phyloP scores from a whole-genome alignment of 2,113 vertebrate species.

The Plectropomus leopardus region DNA sequence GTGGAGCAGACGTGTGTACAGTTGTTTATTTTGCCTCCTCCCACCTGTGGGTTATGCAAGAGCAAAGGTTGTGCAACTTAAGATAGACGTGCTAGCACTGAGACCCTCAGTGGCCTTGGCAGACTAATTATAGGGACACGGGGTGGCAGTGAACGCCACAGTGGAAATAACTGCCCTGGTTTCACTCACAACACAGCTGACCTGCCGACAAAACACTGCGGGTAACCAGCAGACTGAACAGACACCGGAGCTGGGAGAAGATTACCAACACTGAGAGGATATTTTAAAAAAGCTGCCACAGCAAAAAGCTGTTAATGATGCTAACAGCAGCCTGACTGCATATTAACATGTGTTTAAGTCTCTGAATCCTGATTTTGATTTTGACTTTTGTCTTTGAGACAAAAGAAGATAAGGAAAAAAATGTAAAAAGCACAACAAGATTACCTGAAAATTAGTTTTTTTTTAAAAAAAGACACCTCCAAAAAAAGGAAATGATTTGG shows the following conservation, averaged over 20 bases:
- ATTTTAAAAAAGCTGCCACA: background rate
- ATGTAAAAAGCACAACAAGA: no score
- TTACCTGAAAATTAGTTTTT: no score
- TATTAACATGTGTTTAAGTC: background rate
- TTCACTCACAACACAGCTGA: conserved; percentile 57
- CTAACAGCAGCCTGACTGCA: background rate
- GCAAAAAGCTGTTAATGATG: background rate
- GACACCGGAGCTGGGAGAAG: background rate
- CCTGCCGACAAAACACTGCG: conserved; percentile 13
- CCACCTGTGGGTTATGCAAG: conserved; percentile 69
- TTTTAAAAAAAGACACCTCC: no score
- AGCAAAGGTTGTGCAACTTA: conserved; percentile 64
- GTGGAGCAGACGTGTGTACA: conserved; percentile 12
- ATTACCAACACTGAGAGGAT: background rate
- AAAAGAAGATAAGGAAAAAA: no score
- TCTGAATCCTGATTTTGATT: no score
- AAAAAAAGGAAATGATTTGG: no score
- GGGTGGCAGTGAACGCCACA: conserved; percentile 17
- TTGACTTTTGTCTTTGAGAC: no score
- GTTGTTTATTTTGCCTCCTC: conserved; percentile 68
- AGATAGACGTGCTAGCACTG: conserved; percentile 22
- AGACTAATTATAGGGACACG: conserved; percentile 74
- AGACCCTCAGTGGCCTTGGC: conserved; percentile 32
- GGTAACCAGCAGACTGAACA: background rate
- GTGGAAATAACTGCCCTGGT: conserved; percentile 63